Evolutionary conservation across 2,888 invertebrate species (phyloP).

Genomic region (Melieria picta): DNA sequence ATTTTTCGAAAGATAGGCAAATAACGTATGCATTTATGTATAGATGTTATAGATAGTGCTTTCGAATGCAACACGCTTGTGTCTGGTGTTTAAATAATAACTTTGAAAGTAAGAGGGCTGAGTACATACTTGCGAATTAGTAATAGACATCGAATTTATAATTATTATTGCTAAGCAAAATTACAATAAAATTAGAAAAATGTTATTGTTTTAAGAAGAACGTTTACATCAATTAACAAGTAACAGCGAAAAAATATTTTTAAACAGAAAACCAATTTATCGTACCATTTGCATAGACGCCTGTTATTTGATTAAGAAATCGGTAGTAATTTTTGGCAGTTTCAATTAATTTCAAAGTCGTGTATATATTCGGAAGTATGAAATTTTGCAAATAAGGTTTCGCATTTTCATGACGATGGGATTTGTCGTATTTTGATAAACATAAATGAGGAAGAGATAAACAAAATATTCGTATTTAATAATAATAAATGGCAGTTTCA

Average conservation of each 20-base stretch:
- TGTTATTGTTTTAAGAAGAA: neutral
- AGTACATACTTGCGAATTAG: too few relatives aligned
- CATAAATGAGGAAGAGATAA: slow-evolving; percentile 25
- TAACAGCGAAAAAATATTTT: slow-evolving; percentile 36
- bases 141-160: too few relatives aligned
- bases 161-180: too few relatives aligned
- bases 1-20: too few relatives aligned
- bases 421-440: neutral
- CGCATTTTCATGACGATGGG: neutral
- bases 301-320: slow-evolving; percentile 47
- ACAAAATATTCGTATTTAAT: slow-evolving; percentile 29
- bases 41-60: too few relatives aligned
- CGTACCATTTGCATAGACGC: slow-evolving; percentile 66
- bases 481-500: neutral
- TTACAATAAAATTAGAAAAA: too few relatives aligned
- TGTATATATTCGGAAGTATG: neutral
- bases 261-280: slow-evolving; percentile 57
- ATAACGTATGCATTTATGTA: too few relatives aligned
- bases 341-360: neutral
- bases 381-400: neutral
- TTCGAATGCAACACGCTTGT: too few relatives aligned
- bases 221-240: slow-evolving; percentile 41
- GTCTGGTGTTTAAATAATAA: too few relatives aligned
- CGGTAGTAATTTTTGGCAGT: slow-evolving; percentile 18
- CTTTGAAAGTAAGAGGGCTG: too few relatives aligned